phyloP scores from a whole-genome alignment of 2,797 vertebrate genomes.

The Mycteria americana region DNA sequence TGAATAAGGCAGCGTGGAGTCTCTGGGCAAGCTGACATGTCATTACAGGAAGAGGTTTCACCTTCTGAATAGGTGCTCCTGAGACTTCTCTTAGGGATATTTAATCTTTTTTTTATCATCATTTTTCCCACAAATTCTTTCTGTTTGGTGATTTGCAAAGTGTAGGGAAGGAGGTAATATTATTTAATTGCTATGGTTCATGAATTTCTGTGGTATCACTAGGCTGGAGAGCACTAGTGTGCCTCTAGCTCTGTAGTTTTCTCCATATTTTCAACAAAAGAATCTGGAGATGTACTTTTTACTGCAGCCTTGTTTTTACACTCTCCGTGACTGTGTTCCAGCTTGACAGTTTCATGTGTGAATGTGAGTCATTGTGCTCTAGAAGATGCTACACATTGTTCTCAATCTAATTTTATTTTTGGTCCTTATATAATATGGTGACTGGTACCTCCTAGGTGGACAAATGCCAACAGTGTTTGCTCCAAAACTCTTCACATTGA shows the following conservation, averaged over 20 bases:
- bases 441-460: conserved; percentile 35
- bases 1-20: not conserved
- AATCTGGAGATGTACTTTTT: conserved; percentile 18
- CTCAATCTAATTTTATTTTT: conserved; percentile 53
- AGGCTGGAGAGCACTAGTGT: not conserved
- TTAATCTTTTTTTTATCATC: not conserved
- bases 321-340: conserved; percentile 10
- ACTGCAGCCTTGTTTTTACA: conserved; percentile 24
- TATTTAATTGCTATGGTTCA: not conserved
- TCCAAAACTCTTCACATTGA: not conserved
- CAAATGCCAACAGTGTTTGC: not conserved
- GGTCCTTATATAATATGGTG: conserved; percentile 50
- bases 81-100: not conserved
- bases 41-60: not conserved
- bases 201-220: not conserved
- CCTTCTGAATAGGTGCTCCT: not conserved
- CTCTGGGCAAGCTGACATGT: not conserved
- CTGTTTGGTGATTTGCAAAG: not conserved
- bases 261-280: not conserved
- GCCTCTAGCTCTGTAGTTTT: not conserved
- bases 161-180: not conserved
- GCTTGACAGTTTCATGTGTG: conserved; percentile 29
- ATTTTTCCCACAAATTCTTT: not conserved
- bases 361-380: conserved; percentile 59
- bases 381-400: conserved; percentile 62